These are phyloP conservation scores for Labeo rohita DNA, from an alignment of 2,113 vertebrate species.

Conservation along the genomic window DNA sequence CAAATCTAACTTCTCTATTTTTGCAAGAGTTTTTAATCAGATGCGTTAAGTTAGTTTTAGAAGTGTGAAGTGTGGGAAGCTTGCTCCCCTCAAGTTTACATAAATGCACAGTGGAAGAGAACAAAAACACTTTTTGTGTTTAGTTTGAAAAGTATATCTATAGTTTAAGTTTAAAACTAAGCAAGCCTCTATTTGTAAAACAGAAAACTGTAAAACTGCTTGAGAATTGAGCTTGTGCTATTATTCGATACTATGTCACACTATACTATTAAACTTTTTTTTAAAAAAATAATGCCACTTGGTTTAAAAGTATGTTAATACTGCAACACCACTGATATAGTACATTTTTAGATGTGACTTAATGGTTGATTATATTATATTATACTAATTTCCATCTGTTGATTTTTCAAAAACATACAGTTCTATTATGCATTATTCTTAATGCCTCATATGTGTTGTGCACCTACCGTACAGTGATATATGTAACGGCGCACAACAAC, in stretches of 20 bases:
- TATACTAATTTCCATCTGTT: too few species aligned
- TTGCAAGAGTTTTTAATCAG: not conserved
- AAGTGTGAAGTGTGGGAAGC: not conserved
- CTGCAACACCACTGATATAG: too few species aligned
- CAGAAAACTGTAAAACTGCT: too few species aligned
- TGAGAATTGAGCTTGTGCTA: not conserved
- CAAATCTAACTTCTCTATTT: not conserved
- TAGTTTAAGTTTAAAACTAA: not conserved
- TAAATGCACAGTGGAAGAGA: not conserved
- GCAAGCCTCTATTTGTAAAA: not conserved
- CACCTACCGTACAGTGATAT: constrained; percentile 14
- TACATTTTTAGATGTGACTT: too few species aligned
- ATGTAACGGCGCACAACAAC: not conserved
- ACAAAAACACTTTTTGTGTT: not conserved
- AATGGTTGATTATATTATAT: too few species aligned
- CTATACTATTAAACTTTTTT: too few species aligned
- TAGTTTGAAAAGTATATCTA: not conserved
- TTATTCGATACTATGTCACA: too few species aligned
- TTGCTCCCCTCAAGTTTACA: not conserved
- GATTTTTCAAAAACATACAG: too few species aligned
- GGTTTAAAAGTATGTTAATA: too few species aligned
- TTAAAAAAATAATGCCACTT: not conserved
- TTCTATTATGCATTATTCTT: not conserved
- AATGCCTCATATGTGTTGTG: not conserved
- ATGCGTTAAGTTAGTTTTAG: not conserved